Conservation (phyloP, 2,113 vertebrate species). For the Conger conger region DNA sequence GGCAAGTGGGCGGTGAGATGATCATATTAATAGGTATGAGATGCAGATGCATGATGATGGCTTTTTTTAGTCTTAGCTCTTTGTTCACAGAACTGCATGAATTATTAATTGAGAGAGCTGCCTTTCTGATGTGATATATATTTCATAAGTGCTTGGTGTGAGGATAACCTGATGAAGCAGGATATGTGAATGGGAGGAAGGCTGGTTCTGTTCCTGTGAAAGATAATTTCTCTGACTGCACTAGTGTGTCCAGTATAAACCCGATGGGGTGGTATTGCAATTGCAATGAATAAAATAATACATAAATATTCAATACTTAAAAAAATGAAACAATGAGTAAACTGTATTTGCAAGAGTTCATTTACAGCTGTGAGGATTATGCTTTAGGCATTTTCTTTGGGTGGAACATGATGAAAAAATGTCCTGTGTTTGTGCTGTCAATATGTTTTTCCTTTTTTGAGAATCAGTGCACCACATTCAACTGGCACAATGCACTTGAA, state of each 20-base stretch:
- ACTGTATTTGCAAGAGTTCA: background rate
- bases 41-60: slow-evolving; percentile 18
- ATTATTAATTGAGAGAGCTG: slow-evolving; percentile 44
- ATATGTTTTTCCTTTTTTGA: too few species aligned
- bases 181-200: background rate
- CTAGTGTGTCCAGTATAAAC: background rate
- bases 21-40: slow-evolving; percentile 10
- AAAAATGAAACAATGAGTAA: background rate
- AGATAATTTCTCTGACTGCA: too few species aligned
- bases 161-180: background rate
- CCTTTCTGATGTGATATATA: slow-evolving; percentile 51
- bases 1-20: background rate
- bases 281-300: too few species aligned
- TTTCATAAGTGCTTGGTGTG: slow-evolving; percentile 43
- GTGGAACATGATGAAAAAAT: too few species aligned
- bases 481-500: too few species aligned
- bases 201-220: background rate
- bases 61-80: slow-evolving; percentile 21
- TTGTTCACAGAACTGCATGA: slow-evolving; percentile 30
- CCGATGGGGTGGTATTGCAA: too few species aligned
- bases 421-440: too few species aligned
- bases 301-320: too few species aligned
- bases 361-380: background rate
- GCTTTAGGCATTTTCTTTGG: too few species aligned
- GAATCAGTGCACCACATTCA: too few species aligned